Evolutionary conservation across 37 sponge, comb jelly and placozoan species (phyloP).

Genomic region (Axinella damicornis): DNA sequence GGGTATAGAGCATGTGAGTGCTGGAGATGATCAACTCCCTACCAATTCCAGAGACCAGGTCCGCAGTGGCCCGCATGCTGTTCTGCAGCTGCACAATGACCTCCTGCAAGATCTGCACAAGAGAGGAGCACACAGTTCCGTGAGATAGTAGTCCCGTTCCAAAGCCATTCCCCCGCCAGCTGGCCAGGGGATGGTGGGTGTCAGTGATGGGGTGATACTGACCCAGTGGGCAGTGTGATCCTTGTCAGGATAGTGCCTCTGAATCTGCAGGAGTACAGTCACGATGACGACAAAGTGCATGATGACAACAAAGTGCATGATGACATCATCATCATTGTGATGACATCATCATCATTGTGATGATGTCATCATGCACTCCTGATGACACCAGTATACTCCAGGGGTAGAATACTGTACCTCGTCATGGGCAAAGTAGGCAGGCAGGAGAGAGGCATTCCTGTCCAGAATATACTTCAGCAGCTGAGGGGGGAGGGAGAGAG

Average conservation of each 20-base stretch:
- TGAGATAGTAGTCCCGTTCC: too few relatives aligned
- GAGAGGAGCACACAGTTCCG: too few relatives aligned
- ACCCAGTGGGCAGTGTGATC: constrained; percentile 64
- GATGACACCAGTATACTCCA: too few relatives aligned
- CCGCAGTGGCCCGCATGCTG: constrained; percentile 48
- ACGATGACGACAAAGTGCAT: not conserved
- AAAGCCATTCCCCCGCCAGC: too few relatives aligned
- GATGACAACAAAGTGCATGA: not conserved
- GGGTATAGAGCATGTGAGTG: too few relatives aligned
- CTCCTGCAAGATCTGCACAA: constrained; percentile 21
- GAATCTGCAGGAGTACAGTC: constrained; percentile 13
- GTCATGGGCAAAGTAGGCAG: constrained; percentile 84
- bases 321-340: too few relatives aligned
- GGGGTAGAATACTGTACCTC: too few relatives aligned
- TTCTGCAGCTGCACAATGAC: constrained; percentile 30
- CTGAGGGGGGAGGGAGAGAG: constrained; percentile 24
- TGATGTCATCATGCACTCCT: too few relatives aligned
- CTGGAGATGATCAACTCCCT: not conserved
- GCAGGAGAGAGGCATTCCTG: constrained; percentile 76
- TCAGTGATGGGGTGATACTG: not conserved
- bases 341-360: too few relatives aligned
- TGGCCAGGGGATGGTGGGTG: too few relatives aligned
- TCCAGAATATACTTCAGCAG: constrained; percentile 80
- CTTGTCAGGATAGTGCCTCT: constrained; percentile 55
- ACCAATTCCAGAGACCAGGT: constrained; percentile 68